These are phyloP conservation scores for Halictus quadricinctus DNA, from an alignment of 2,888 invertebrate genomes.

Conservation along the genomic window DNA sequence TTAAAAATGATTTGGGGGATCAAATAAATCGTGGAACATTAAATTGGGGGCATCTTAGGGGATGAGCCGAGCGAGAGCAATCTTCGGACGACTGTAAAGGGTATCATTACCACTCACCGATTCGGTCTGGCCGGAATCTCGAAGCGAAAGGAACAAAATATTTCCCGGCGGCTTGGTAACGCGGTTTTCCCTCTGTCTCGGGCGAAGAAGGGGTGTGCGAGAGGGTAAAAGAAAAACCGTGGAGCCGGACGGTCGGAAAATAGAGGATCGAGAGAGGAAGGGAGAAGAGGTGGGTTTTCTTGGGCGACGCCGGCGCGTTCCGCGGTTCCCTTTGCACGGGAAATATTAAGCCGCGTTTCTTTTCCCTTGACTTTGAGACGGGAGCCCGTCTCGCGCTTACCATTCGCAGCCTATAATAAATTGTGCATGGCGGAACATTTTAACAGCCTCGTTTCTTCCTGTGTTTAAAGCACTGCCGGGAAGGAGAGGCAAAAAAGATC, in stretches of 20 bases:
- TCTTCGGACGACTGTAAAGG: constrained; percentile 1
- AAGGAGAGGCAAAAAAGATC: constrained; percentile 53
- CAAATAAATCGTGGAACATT: neutral
- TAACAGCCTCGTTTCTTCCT: constrained; percentile 75
- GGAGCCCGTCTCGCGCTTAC: constrained; percentile 66
- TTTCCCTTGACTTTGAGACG: constrained; percentile 70
- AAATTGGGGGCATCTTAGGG: neutral
- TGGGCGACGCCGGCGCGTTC: constrained; percentile 50
- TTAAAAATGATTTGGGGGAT: neutral
- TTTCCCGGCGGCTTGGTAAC: constrained; percentile 38
- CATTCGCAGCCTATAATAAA: constrained; percentile 75
- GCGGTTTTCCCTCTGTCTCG: constrained; percentile 21
- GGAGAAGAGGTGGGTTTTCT: constrained; percentile 35
- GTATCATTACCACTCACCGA: constrained; percentile 18
- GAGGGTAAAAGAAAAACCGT: neutral
- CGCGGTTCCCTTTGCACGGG: constrained; percentile 54
- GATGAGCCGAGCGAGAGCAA: neutral
- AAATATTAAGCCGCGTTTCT: constrained; percentile 69
- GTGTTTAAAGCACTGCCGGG: constrained; percentile 69
- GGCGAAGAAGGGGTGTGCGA: neutral
- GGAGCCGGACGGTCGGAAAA: neutral
- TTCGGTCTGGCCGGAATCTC: neutral
- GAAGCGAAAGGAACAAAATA: constrained; percentile 18
- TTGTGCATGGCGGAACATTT: constrained; percentile 79
- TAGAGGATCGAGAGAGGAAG: constrained; percentile 19